A percentile compares a stretch with the other conserved stretches of the same genome.
Conservation (phyloP, 1,140 invertebrate species). For the Leucophenga varia region DNA sequence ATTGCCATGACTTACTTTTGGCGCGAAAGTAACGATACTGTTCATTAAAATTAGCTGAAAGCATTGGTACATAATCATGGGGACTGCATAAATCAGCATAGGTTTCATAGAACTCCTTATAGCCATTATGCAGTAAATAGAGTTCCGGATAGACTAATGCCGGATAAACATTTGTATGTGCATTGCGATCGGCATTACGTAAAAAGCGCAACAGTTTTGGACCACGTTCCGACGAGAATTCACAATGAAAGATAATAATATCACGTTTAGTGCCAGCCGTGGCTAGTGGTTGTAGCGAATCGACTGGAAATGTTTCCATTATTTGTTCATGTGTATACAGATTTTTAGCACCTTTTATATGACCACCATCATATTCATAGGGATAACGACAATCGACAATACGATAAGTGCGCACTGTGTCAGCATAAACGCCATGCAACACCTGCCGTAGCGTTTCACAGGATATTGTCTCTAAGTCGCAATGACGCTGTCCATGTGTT, state of each 20-base stretch:
- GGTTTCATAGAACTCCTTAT: conserved; percentile 80
- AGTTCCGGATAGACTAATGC: conserved; percentile 88
- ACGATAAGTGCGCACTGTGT: conserved; percentile 64
- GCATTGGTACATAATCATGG: conserved; percentile 74
- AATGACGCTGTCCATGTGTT: conserved; percentile 65
- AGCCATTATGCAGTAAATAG: conserved; percentile 92
- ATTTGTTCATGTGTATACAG: conserved; percentile 76
- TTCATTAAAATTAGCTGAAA: conserved; percentile 69
- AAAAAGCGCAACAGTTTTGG: conserved; percentile 85
- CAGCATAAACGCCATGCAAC: conserved; percentile 66
- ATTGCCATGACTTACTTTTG: conserved; percentile 63
- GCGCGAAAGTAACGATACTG: conserved; percentile 72
- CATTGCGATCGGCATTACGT: conserved; percentile 76
- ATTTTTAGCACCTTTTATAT: conserved; percentile 82
- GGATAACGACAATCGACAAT: conserved; percentile 88
- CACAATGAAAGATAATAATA: conserved; percentile 95
- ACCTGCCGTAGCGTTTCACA: conserved; percentile 70
- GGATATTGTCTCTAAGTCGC: conserved; percentile 82
- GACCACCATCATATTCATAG: conserved; percentile 93
- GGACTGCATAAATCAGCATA: conserved; percentile 74
- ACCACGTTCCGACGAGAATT: conserved; percentile 93
- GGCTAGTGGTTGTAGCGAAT: conserved; percentile 24
- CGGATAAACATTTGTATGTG: conserved; percentile 84
- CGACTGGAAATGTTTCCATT: conserved; percentile 60
- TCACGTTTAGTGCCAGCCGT: conserved; percentile 60